Percentiles rank a stretch among this genome's conserved stretches.
Evolutionary conservation across 2,888 invertebrate genomes (phyloP).

Genomic region (Beris chalybata): DNA sequence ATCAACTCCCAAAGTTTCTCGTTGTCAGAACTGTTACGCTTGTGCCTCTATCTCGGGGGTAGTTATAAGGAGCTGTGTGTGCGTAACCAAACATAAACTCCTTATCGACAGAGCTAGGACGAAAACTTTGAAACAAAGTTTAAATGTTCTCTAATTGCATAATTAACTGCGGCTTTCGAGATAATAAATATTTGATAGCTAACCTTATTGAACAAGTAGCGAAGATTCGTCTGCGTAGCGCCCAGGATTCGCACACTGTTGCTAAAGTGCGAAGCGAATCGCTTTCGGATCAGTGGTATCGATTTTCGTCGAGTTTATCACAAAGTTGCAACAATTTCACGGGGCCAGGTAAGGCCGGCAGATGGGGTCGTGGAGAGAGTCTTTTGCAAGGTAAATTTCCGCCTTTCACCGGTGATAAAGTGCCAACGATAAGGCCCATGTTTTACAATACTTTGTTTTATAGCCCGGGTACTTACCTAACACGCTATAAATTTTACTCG

Average conservation of each 20-base stretch:
- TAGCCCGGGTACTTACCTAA: constrained; percentile 20
- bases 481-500: constrained; percentile 25
- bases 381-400: constrained; percentile 20
- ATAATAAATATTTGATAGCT: constrained; percentile 26
- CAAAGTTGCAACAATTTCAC: constrained; percentile 11
- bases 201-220: constrained; percentile 10
- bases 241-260: too few species aligned
- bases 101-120: background rate
- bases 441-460: constrained; percentile 24
- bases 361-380: background rate
- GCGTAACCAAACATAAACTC: too few species aligned
- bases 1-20: too few species aligned
- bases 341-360: background rate
- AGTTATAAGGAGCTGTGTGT: too few species aligned
- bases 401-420: constrained; percentile 24
- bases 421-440: constrained; percentile 27
- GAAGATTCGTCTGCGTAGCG: background rate
- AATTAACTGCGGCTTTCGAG: constrained; percentile 27
- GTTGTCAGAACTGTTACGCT: too few species aligned
- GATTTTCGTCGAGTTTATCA: constrained; percentile 11
- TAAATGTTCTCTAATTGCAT: constrained; percentile 27
- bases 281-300: constrained; percentile 19
- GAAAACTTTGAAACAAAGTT: constrained; percentile 24
- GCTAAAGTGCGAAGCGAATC: constrained; percentile 13
- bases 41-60: too few species aligned